Evolutionary conservation across 2,888 invertebrate species (phyloP).

Genomic region (Caenorhabditis virilis): DNA sequence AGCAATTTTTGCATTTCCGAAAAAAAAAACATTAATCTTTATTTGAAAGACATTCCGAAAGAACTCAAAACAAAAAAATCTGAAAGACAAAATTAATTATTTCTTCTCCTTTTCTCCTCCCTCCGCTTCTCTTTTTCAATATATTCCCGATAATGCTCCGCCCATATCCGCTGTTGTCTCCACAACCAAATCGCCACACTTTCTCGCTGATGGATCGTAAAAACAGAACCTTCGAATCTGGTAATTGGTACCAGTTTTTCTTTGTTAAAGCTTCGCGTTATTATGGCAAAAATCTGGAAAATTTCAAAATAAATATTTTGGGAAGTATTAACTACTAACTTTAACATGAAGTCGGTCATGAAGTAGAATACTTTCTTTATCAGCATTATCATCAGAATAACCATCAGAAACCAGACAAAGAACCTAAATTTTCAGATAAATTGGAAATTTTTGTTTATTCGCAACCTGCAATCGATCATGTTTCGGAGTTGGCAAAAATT

Average conservation of each 20-base stretch:
- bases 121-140: conserved; percentile 30
- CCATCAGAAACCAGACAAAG: conserved; percentile 64
- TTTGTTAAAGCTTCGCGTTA: conserved; percentile 48
- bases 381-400: conserved; percentile 60
- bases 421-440: no score
- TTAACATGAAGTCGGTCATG: conserved; percentile 63
- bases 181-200: conserved; percentile 65
- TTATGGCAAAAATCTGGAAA: conserved; percentile 52
- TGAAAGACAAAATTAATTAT: no score
- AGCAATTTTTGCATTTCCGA: no score
- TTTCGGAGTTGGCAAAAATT: conserved; percentile 59
- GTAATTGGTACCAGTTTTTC: conserved; percentile 59
- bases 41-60: no score
- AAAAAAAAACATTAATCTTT: no score
- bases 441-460: not conserved
- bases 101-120: no score
- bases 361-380: conserved; percentile 54
- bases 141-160: conserved; percentile 28
- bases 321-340: no score
- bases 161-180: conserved; percentile 56
- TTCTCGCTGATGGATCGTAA: conserved; percentile 59
- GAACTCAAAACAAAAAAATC: no score
- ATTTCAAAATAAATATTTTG: no score
- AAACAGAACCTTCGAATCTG: conserved; percentile 61
- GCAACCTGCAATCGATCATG: conserved; percentile 60